Conservation (phyloP, 2,113 vertebrate species). For the Taxidea taxus region DNA sequence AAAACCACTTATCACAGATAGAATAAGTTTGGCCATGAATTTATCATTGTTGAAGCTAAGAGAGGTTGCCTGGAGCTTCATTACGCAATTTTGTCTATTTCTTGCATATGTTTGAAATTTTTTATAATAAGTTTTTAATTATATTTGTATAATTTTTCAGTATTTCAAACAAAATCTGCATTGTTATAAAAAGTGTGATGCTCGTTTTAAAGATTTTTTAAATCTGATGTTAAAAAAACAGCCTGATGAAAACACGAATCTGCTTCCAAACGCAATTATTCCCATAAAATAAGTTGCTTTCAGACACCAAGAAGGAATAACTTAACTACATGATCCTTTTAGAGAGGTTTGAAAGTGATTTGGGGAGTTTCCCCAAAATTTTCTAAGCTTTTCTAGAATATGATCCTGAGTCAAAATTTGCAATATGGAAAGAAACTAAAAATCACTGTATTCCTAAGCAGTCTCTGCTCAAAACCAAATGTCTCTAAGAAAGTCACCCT, state of each 20-base stretch:
- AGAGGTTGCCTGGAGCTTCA: not conserved
- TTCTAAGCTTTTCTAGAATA: not conserved
- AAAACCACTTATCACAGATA: not conserved
- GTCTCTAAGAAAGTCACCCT: not conserved
- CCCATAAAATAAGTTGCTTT: not conserved
- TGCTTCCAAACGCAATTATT: not conserved
- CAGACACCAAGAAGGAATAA: not conserved
- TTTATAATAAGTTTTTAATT: not conserved
- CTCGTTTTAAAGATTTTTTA: not conserved
- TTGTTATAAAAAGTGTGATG: not conserved
- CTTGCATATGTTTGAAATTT: not conserved
- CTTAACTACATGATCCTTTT: not conserved
- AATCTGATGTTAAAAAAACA: not conserved
- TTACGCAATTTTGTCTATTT: not conserved
- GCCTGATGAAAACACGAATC: not conserved
- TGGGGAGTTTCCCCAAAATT: not conserved
- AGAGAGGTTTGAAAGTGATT: not conserved
- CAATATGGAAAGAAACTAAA: not conserved
- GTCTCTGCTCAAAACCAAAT: not conserved
- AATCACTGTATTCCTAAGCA: not conserved
- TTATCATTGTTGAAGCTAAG: not conserved
- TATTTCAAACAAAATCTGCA: not conserved
- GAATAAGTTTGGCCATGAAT: not conserved
- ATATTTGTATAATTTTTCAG: not conserved
- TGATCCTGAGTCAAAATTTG: not conserved